phyloP scores from a whole-genome alignment of 2,113 vertebrate genomes.

The Limanda limanda region DNA sequence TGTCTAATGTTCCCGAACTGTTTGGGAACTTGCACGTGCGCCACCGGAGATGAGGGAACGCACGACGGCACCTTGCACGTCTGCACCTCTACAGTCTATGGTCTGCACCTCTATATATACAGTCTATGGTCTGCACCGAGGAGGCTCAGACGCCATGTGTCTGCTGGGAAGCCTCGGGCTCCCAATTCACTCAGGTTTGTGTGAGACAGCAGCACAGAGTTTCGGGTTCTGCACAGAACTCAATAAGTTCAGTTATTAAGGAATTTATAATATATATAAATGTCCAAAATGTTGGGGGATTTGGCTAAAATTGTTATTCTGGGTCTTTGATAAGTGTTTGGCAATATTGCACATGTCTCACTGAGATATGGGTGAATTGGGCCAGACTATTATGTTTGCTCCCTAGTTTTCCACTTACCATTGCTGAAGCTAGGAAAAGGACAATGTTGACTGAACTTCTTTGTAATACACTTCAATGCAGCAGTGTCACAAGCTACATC shows the following conservation, averaged over 20 bases:
- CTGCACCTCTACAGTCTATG: too few species aligned
- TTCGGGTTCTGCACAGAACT: too few species aligned
- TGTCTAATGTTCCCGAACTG: constrained; percentile 10
- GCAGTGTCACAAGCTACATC: neutral
- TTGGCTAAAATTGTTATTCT: too few species aligned
- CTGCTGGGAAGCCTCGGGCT: too few species aligned
- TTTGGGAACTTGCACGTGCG: constrained; percentile 27
- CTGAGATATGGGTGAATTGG: neutral
- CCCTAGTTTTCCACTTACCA: neutral
- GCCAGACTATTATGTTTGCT: neutral
- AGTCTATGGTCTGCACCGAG: neutral
- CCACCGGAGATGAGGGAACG: neutral
- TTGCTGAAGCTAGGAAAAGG: neutral
- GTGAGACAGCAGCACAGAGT: too few species aligned
- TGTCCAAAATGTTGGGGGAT: too few species aligned
- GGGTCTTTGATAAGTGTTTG: too few species aligned
- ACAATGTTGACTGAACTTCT: neutral
- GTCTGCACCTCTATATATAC: too few species aligned
- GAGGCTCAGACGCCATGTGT: neutral
- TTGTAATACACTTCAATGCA: neutral
- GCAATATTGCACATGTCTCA: neutral
- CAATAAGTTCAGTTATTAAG: too few species aligned
- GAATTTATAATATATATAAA: too few species aligned
- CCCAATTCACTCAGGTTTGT: too few species aligned
- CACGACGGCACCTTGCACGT: neutral